Base-by-base conservation (phyloP, 2,888 invertebrate genomes). In the Drosophila parthenogenetica region DNA sequence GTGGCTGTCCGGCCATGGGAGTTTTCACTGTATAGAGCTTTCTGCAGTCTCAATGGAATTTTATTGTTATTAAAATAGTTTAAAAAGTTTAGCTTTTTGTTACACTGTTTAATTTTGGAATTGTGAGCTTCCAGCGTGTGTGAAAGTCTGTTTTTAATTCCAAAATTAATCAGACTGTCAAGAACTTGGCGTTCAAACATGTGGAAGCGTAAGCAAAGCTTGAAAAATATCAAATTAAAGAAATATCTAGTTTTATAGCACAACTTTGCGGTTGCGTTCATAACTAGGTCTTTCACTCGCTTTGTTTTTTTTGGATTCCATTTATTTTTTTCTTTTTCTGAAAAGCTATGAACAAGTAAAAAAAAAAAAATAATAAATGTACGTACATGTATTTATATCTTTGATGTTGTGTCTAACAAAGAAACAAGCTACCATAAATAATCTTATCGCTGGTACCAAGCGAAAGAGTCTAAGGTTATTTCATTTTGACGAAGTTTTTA, bases 401-500 rank as follows among this genome's bases (percentile, higher is more conserved):
- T 29, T 29, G 8, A 29, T 59, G 22, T 42, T 32, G 14, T 25
- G 22, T 51, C 39, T 39, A 48, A 64, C 51, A 64, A 50, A 43
- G 37, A 17, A 66, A 13, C 11, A 48, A 48, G 13, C 29, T 16
- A 29, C 29, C 29, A 29, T 29, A 29, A 13, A 67, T 71, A 71
- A 58, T 67, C 58, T 59, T 62, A 67, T 58, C 71, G 55, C 25
- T 37, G 14, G 17, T 2, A 8, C 13, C 29, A 43, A 19, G 14
- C 22, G 25, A 29, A 29, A 29, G 29, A 32, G 16, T 55, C 22
- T 55, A 19, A 17, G 51, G 37, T 67, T 40, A 11, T 61, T 61
- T 61, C 16, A 29, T 45, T 54, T 22, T 63, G 57, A 53, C 61
- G 19, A 37, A 60, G 58, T 64, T 73, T 29, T 66, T 48, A 63